phyloP scores from a whole-genome alignment of 2,888 invertebrate species.

The Cryptus viduatorius region DNA sequence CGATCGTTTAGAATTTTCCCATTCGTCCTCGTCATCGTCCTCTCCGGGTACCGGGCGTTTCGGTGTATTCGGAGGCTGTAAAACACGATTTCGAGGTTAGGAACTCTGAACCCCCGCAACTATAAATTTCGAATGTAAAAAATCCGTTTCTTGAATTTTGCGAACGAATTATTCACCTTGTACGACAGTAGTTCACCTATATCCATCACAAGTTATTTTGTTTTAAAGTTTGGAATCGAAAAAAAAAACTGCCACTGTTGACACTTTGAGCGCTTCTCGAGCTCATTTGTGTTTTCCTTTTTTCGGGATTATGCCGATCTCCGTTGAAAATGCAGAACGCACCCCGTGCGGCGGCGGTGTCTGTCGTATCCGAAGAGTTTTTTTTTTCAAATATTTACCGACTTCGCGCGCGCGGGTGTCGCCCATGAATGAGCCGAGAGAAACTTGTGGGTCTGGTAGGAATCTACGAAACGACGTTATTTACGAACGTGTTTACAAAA shows the following conservation, averaged over 20 bases:
- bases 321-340: not conserved
- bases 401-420: not conserved
- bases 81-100: constrained; percentile 17
- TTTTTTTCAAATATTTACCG: too few relatives aligned
- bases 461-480: not conserved
- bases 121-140: not conserved
- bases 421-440: too few relatives aligned
- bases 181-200: constrained; percentile 85
- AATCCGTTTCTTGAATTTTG: not conserved
- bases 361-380: too few relatives aligned
- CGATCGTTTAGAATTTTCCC: constrained; percentile 87
- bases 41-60: constrained; percentile 90
- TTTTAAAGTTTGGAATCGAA: not conserved
- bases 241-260: not conserved
- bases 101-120: not conserved
- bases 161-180: constrained; percentile 77
- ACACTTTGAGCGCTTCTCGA: not conserved
- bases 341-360: not conserved
- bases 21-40: constrained; percentile 89
- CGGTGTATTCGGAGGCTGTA: constrained; percentile 93
- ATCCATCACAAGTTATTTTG: constrained; percentile 80
- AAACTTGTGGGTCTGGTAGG: not conserved
- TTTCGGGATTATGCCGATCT: not conserved
- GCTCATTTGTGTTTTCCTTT: not conserved
- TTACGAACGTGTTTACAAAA: not conserved